phyloP scores from a whole-genome alignment of 2,113 vertebrate genomes.

The rabbit (Oryctolagus cuniculus) region DNA sequence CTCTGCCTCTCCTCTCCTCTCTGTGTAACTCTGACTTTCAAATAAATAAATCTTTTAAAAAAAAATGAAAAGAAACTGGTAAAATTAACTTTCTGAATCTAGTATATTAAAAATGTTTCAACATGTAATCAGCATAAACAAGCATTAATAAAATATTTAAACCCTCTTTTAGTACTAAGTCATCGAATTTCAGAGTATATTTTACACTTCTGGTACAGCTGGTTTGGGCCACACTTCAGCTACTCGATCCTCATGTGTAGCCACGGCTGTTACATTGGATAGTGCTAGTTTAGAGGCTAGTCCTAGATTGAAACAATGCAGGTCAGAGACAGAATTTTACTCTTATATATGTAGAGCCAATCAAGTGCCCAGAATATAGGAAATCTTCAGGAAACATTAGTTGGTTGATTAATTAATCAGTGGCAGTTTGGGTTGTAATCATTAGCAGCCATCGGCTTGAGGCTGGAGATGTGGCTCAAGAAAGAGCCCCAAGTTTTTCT shows the following conservation, averaged over 20 bases:
- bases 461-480: neutral
- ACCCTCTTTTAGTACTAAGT: neutral
- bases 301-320: neutral
- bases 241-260: neutral
- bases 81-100: neutral
- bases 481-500: slow-evolving; percentile 12
- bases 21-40: no score
- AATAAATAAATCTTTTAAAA: neutral
- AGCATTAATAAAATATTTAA: neutral
- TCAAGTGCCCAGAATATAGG: neutral
- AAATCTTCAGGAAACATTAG: neutral
- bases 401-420: neutral
- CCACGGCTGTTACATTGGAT: neutral
- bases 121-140: neutral
- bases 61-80: neutral
- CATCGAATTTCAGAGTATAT: neutral
- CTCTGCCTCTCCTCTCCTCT: no score
- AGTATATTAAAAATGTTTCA: slow-evolving; percentile 8
- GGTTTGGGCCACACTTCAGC: neutral
- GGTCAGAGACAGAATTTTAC: neutral
- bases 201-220: neutral
- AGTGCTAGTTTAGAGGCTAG: neutral
- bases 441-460: neutral
- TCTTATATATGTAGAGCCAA: neutral
- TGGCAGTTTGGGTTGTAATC: neutral